Conservation (phyloP, 1,140 invertebrate species). For the Chironomus striatipennis region DNA sequence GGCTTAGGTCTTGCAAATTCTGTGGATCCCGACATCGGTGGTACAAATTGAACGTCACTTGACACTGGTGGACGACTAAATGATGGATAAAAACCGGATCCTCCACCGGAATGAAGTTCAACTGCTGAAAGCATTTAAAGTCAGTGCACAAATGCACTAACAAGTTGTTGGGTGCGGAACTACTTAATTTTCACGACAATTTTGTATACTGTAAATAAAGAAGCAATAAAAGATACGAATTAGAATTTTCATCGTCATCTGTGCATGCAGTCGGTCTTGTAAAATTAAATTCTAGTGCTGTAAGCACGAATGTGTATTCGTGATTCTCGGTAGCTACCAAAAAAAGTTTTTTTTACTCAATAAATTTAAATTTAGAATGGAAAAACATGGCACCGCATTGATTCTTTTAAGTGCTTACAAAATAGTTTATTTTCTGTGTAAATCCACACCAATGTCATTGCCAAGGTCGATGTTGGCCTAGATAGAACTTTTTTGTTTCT, state of each 20-base stretch:
- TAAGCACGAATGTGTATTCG: background rate
- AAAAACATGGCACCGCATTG: background rate
- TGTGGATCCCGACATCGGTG: background rate
- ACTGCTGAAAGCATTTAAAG: constrained; percentile 11
- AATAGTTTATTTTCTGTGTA: background rate
- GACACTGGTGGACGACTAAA: constrained; percentile 1
- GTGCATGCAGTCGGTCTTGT: background rate
- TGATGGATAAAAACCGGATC: background rate
- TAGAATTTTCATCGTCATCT: background rate
- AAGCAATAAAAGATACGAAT: background rate
- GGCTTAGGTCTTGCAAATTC: constrained; percentile 8
- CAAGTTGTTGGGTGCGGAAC: background rate
- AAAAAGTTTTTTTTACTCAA: background rate
- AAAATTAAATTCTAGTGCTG: background rate
- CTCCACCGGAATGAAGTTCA: background rate
- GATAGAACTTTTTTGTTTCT: too few species aligned
- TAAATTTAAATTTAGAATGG: constrained; percentile 7
- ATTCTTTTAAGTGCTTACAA: background rate
- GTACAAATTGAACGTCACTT: background rate
- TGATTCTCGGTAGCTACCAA: too few species aligned
- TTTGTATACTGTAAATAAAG: background rate
- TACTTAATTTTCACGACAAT: background rate
- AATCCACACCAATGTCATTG: background rate
- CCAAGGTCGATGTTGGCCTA: background rate
- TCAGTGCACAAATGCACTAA: background rate